phyloP scores from a whole-genome alignment of 2,888 invertebrate species.

The Stenodera caucasica region DNA sequence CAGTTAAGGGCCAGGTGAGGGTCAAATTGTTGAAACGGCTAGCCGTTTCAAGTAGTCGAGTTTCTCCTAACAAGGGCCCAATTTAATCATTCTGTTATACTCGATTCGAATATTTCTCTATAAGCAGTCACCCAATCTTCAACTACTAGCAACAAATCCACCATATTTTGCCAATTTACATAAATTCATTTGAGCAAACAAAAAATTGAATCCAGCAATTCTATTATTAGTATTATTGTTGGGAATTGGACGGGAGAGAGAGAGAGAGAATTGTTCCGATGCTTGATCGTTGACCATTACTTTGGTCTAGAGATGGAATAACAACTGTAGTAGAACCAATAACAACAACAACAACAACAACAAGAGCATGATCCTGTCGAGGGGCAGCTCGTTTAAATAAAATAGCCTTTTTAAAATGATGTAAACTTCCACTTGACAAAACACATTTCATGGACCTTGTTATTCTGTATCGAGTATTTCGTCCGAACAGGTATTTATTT shows the following conservation, averaged over 20 bases:
- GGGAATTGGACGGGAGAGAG: too few species aligned
- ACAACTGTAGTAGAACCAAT: too few species aligned
- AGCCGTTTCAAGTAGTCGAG: slow-evolving; percentile 27
- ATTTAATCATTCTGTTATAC: slow-evolving; percentile 37
- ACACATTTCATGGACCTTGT: slow-evolving; percentile 52
- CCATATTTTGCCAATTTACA: neutral
- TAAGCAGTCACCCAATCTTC: slow-evolving; percentile 28
- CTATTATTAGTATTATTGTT: neutral
- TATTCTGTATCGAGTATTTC: slow-evolving; percentile 53
- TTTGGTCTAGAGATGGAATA: slow-evolving; percentile 49
- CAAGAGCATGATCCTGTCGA: slow-evolving; percentile 41
- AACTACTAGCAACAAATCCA: slow-evolving; percentile 9
- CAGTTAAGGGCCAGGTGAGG: slow-evolving; percentile 27
- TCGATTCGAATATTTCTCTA: slow-evolving; percentile 32
- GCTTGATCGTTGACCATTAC: slow-evolving; percentile 44
- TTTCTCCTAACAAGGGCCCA: slow-evolving; percentile 33
- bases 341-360: neutral
- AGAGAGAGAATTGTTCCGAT: slow-evolving; percentile 16
- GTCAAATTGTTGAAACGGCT: slow-evolving; percentile 24
- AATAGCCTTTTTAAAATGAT: slow-evolving; percentile 50
- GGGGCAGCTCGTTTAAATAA: slow-evolving; percentile 47
- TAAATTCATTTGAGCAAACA: neutral
- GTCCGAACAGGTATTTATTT: slow-evolving; percentile 47
- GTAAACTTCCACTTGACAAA: slow-evolving; percentile 53
- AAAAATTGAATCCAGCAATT: neutral